phyloP scores from a whole-genome alignment of 2,113 vertebrate species.

The Riparia riparia region DNA sequence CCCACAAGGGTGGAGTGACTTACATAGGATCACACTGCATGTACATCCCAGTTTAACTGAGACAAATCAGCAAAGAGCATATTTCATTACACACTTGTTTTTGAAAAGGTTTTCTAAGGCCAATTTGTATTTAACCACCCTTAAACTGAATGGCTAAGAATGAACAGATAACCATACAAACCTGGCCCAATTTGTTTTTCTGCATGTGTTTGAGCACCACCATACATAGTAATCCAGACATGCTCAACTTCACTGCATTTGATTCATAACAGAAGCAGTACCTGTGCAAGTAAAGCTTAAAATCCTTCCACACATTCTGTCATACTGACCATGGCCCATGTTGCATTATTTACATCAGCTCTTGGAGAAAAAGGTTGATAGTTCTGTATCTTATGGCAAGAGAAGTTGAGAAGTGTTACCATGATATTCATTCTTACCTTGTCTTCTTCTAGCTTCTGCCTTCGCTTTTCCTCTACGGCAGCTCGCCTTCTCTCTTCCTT shows the following conservation, averaged over 20 bases:
- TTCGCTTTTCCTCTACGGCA: conserved; percentile 93
- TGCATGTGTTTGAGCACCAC: background rate
- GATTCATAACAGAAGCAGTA: background rate
- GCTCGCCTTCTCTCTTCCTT: conserved; percentile 88
- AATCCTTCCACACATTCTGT: background rate
- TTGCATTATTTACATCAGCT: background rate
- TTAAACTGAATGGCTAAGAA: background rate
- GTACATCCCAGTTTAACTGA: background rate
- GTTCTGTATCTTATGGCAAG: background rate
- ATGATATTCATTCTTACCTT: conserved; percentile 74
- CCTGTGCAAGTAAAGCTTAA: background rate
- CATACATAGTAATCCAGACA: background rate
- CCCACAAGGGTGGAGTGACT: background rate
- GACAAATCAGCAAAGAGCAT: background rate
- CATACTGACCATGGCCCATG: background rate
- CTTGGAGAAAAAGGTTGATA: background rate
- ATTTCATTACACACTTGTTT: background rate
- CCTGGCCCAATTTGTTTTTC: background rate
- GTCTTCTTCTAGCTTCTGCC: conserved; percentile 90
- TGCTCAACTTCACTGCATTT: background rate
- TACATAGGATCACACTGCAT: fast-evolving
- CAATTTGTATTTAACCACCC: background rate
- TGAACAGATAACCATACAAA: background rate
- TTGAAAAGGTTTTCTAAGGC: background rate
- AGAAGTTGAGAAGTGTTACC: background rate